Evolutionary conservation across 2,888 invertebrate species (phyloP).

Genomic region (Merodon equestris): DNA sequence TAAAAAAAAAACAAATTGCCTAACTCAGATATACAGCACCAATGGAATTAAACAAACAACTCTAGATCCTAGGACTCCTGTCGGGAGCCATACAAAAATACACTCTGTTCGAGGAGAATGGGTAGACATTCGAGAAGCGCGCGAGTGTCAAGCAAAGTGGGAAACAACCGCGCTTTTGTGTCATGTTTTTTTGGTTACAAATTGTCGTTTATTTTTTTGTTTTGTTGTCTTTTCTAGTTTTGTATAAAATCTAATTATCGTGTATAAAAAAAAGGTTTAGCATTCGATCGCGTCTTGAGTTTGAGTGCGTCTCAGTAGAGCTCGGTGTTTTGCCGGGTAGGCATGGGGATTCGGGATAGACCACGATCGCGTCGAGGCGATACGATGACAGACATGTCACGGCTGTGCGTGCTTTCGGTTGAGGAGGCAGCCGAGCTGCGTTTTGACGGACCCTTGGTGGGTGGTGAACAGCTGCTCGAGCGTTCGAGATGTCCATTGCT

Average conservation of each 20-base stretch:
- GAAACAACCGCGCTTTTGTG: too few relatives aligned
- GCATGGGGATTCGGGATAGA: constrained; percentile 78
- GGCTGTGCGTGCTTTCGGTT: constrained; percentile 76
- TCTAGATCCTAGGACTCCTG: not conserved
- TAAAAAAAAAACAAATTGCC: constrained; percentile 35
- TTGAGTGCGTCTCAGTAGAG: constrained; percentile 75
- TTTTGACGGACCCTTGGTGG: constrained; percentile 76
- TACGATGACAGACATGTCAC: constrained; percentile 72
- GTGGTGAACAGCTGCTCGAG: constrained; percentile 80
- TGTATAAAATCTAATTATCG: constrained; percentile 64
- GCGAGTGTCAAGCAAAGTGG: too few relatives aligned
- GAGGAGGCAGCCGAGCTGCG: constrained; percentile 78
- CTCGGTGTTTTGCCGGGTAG: constrained; percentile 77
- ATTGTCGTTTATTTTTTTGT: constrained; percentile 31
- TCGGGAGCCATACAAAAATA: too few relatives aligned
- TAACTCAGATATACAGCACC: constrained; percentile 64
- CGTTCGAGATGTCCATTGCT: constrained; percentile 84
- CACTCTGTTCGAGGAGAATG: constrained; percentile 5
- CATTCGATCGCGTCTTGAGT: constrained; percentile 45
- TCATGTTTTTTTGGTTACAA: constrained; percentile 38
- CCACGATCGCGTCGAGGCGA: constrained; percentile 77
- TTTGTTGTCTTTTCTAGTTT: constrained; percentile 59
- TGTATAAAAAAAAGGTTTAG: not conserved
- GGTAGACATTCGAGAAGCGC: constrained; percentile 11
- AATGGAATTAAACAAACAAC: constrained; percentile 53